Percentiles rank a stretch among this genome's conserved stretches.
phyloP scores from a whole-genome alignment of 2,888 invertebrate species.

The Tubulanus polymorphus region DNA sequence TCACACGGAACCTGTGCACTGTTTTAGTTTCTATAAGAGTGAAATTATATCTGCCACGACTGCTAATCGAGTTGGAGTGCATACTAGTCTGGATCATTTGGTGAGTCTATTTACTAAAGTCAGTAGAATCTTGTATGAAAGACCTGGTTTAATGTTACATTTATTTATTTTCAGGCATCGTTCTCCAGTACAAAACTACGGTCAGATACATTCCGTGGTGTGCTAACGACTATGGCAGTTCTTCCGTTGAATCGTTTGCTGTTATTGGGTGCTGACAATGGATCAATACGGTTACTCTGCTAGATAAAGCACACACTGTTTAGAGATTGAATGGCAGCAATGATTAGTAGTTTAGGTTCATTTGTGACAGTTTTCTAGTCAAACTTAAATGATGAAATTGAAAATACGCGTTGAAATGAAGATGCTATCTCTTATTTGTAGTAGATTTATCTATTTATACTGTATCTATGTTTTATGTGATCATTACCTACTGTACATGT shows the following conservation, averaged over 20 bases:
- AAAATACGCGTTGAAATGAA: no score
- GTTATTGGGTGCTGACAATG: constrained; percentile 87
- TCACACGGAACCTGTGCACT: constrained; percentile 84
- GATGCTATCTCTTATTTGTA: no score
- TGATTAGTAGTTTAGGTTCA: no score
- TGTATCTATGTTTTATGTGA: no score
- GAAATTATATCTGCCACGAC: constrained; percentile 81
- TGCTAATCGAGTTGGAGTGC: constrained; percentile 68
- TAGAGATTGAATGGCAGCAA: no score
- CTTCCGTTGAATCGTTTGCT: constrained; percentile 85
- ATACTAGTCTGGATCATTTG: constrained; percentile 54
- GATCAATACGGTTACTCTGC: constrained; percentile 58
- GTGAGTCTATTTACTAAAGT: no score
- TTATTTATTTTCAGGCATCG: constrained; percentile 56
- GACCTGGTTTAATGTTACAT: not conserved
- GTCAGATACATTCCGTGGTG: constrained; percentile 85
- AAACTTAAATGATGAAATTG: no score
- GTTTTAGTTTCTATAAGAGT: constrained; percentile 56
- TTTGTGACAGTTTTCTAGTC: no score
- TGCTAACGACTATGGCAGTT: constrained; percentile 83
- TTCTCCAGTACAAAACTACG: constrained; percentile 79
- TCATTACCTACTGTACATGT: no score
- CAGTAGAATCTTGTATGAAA: no score
- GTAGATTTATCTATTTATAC: no score
- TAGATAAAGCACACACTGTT: no score